Percentiles rank a stretch among this genome's conserved stretches.
Evolutionary conservation across 2,888 invertebrate genomes (phyloP).

Genomic region (Phortica okadai): DNA sequence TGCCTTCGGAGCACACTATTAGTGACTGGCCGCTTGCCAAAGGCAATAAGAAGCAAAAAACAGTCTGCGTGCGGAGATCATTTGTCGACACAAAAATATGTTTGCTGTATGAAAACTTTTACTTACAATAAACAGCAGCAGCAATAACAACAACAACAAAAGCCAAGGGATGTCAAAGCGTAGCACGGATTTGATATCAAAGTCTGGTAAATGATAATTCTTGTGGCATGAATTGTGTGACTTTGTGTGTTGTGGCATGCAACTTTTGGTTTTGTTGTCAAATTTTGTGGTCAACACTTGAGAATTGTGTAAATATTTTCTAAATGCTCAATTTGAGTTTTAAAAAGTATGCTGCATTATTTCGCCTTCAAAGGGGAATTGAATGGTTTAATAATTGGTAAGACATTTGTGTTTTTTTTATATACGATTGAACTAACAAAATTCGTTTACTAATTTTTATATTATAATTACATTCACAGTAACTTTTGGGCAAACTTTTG

Average conservation of each 20-base stretch:
- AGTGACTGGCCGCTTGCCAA: conserved; percentile 39
- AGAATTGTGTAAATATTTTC: conserved; percentile 47
- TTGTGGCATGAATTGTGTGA: no score
- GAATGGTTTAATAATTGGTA: no score
- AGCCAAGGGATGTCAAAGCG: no score
- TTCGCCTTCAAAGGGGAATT: no score
- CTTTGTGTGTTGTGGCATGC: background rate
- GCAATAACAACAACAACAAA: background rate
- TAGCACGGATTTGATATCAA: no score
- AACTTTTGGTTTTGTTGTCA: background rate
- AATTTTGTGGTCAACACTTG: conserved; percentile 49
- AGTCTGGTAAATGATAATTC: no score
- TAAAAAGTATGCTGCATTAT: no score
- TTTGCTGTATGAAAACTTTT: conserved; percentile 5
- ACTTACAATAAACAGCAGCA: conserved; percentile 10
- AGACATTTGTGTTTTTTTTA: no score
- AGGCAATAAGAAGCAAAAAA: conserved; percentile 25
- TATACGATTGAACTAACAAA: no score
- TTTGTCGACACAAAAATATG: conserved; percentile 14
- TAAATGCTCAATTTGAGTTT: background rate
- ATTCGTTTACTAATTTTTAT: no score
- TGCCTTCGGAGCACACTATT: background rate
- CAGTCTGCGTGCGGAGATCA: background rate
- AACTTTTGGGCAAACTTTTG: no score
- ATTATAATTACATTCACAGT: no score